Evolutionary conservation across 2,888 invertebrate genomes (phyloP), one percentile per base, ranked within the genome.

Genomic region (Caenorhabditis japonica): DNA sequence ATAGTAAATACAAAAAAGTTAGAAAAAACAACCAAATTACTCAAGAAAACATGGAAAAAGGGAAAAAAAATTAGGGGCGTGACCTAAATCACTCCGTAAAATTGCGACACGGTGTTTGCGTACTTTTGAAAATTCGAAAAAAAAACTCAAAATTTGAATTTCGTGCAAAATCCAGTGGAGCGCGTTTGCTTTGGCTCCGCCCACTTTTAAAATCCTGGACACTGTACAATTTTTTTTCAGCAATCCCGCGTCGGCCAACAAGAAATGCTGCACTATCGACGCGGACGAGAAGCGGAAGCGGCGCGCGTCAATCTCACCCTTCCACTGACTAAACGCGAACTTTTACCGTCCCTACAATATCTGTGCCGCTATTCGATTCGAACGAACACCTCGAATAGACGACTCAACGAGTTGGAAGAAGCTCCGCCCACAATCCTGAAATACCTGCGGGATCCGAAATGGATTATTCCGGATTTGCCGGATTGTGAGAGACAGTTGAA

Each of bases 341-440:
- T 76, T 7, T 60, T 79, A 2, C 79, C 79, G 15, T 74, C 73
- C 0, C 59, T 78, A 38, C 75, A 78, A 53, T 78, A 78, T 41
- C 61, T 76, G 27, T 71, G 71, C 33, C 60, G 78, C 44, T 71
- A 68, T 23, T 36, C 55, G 13, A 52, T 71, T 5, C 58, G 73
- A 23, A 44, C 49, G 4, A 33, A 47, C n/a, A 36, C 17, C 10
- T 30, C 34, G 5, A 21, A 46, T 4, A 3, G 7, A 3, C 21
- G 53, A 7, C 55, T 23, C 13, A n/a, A n/a, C n/a, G n/a, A n/a
- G n/a, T n/a, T n/a, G n/a, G n/a, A n/a, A n/a, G 34, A 23, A 15
- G 60, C 60, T 2, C 46, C 71, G 0, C 58, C 62, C 5, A 33
- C 19, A 0, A 15, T 78, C 7, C 13, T 49, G n/a, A 47, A 44